Base-by-base conservation (phyloP, 92 coral and sea anemone species). In the Plumapathes pennacea region DNA sequence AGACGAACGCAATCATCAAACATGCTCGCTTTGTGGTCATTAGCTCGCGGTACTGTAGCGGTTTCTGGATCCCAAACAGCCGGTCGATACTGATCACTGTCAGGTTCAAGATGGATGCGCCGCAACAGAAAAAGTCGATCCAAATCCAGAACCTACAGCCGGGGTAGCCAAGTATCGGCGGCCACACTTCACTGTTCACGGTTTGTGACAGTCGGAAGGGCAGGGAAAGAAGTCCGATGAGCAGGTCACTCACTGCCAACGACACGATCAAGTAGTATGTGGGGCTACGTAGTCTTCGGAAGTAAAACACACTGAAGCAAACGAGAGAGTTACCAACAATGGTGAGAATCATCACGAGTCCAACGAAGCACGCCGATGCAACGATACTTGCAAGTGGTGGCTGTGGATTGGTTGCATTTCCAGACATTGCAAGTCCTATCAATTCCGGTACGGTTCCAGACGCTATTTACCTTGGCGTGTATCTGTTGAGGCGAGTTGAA, bases 81-180 rank as follows among this genome's bases (percentile, higher is more conserved):
- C 99, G 84, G 29, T 94, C 99, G 17, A 94, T 59, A 26, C 94
- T 84, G 60, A 94, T 94, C 0, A 81, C 94, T 5, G 90, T 81
- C 11, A 94, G 81, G 50, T 90, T 88, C 12, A 94, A 81, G 19
- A 94, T 94, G 9, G 99, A 94, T 0, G 96, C 99, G 1, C 96
- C 97, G 28, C 94, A 52, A 37, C 90, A 84, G 1, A 94, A 41
- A 83, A 84, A 88, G 33, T 94, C 99, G 22, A 89, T 69, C 94
- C 89, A 88, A 1, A 94, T 94, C 99, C 99, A 94, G 37, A 72
- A 74, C 62, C 78, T 89, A 26, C 99, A 94, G 22, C 96, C 94
- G 10, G 80, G 76, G 4, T 26, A 47, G 4, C 86, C 86, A 38
- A 94, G 65, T 25, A 45, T 52, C 1, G 21, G 36, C 1, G 96